Percentiles rank a stretch among this genome's conserved stretches.
Evolutionary conservation across 2,888 invertebrate species (phyloP).

Genomic region (Coecobrya sp.): DNA sequence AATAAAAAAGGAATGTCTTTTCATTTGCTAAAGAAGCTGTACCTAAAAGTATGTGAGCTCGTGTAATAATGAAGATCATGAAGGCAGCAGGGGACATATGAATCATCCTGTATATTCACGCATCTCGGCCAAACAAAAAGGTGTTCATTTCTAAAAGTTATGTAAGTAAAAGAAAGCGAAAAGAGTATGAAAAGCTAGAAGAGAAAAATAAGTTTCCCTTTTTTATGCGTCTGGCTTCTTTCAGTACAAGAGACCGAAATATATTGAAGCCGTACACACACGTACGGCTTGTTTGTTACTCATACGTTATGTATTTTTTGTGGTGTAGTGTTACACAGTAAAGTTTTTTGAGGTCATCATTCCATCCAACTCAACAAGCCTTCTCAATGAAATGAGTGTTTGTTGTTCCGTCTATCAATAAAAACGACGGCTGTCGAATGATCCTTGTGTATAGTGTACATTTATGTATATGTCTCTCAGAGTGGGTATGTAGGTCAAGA

Average conservation of each 20-base stretch:
- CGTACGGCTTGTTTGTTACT: background rate
- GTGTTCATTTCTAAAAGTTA: constrained; percentile 30
- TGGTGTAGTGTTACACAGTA: constrained; percentile 45
- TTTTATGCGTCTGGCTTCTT: constrained; percentile 6
- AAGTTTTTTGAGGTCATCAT: constrained; percentile 62
- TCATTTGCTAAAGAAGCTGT: background rate
- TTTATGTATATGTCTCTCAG: background rate
- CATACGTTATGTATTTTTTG: background rate
- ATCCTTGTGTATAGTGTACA: background rate
- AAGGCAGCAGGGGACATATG: background rate
- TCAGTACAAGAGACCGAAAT: background rate
- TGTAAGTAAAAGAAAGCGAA: constrained; percentile 13
- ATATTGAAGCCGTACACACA: no score
- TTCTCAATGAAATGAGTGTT: constrained; percentile 44
- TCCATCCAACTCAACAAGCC: constrained; percentile 1
- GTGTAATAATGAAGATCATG: background rate
- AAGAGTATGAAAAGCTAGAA: background rate
- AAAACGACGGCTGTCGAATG: constrained; percentile 53
- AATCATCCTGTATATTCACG: background rate
- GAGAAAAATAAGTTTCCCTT: constrained; percentile 21
- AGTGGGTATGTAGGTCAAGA: constrained; percentile 58
- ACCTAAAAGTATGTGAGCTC: background rate
- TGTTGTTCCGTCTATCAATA: constrained; percentile 42
- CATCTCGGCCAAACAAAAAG: background rate
- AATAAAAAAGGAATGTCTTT: constrained; percentile 12